Evolutionary conservation across 1,140 invertebrate species (phyloP).

Genomic region (Bicyclus anynana): DNA sequence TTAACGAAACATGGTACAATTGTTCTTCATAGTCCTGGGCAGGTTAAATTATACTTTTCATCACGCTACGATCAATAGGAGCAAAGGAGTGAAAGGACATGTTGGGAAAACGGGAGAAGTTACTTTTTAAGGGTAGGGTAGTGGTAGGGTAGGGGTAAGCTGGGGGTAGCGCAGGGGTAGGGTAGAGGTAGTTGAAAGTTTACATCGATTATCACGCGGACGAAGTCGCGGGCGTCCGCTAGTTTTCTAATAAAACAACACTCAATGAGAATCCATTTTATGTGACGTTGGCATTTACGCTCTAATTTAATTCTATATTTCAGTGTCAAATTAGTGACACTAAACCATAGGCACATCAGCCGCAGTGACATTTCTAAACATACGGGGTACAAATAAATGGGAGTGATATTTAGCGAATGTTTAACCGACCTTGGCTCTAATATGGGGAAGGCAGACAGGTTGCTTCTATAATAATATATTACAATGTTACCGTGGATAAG

Average conservation of each 20-base stretch:
- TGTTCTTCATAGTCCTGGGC: no score
- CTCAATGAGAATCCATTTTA: constrained; percentile 53
- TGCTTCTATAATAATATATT: constrained; percentile 39
- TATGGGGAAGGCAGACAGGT: constrained; percentile 48
- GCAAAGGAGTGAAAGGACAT: no score
- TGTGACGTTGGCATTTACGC: constrained; percentile 47
- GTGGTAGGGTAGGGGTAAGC: no score
- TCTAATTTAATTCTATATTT: constrained; percentile 68
- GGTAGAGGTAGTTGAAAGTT: no score
- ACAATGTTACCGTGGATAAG: constrained; percentile 7
- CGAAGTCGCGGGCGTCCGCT: no score
- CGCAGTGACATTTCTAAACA: constrained; percentile 72
- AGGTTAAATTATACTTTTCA: no score
- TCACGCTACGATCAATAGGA: no score
- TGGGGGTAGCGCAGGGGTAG: no score
- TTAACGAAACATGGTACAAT: no score
- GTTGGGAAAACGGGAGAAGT: no score
- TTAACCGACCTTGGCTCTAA: constrained; percentile 62
- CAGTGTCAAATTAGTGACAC: constrained; percentile 68
- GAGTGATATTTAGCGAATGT: constrained; percentile 68
- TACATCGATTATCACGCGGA: no score
- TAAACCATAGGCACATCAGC: constrained; percentile 67
- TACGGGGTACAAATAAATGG: constrained; percentile 69
- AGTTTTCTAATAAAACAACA: constrained; percentile 38
- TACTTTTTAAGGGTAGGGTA: no score